Evolutionary conservation across 1,140 invertebrate genomes (phyloP).

Genomic region (Atta texana): DNA sequence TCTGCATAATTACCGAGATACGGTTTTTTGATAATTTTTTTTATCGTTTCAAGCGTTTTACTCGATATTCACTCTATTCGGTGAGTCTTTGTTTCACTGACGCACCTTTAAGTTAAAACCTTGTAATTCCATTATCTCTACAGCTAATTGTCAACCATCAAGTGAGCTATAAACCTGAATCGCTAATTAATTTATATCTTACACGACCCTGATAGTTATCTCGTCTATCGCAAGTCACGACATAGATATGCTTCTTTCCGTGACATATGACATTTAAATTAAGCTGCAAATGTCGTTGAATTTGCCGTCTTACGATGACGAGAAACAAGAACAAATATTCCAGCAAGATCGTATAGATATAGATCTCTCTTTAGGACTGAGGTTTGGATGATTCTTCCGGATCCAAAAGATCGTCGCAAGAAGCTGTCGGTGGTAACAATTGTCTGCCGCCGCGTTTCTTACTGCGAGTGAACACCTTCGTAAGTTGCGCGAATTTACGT

Average conservation of each 20-base stretch:
- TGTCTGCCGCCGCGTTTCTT: conserved; percentile 88
- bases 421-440: conserved; percentile 83
- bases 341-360: neutral
- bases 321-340: conserved; percentile 10
- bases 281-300: conserved; percentile 39
- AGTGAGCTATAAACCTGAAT: conserved; percentile 32
- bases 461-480: conserved; percentile 91
- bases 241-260: conserved; percentile 68
- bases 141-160: neutral
- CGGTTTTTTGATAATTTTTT: conserved; percentile 43
- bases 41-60: conserved; percentile 6
- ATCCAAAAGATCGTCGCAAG: conserved; percentile 84
- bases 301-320: conserved; percentile 13
- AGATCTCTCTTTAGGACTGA: conserved; percentile 75
- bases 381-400: conserved; percentile 83
- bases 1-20: conserved; percentile 60
- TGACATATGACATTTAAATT: conserved; percentile 38
- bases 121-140: conserved; percentile 24
- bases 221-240: conserved; percentile 29
- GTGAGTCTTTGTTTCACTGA: conserved; percentile 24
- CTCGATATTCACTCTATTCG: conserved; percentile 7
- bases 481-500: conserved; percentile 93
- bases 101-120: neutral
- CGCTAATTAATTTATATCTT: conserved; percentile 51
- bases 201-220: conserved; percentile 26